These are phyloP conservation scores for Perognathus longimembris DNA, from an alignment of 2,113 vertebrate species.

Conservation along the genomic window DNA sequence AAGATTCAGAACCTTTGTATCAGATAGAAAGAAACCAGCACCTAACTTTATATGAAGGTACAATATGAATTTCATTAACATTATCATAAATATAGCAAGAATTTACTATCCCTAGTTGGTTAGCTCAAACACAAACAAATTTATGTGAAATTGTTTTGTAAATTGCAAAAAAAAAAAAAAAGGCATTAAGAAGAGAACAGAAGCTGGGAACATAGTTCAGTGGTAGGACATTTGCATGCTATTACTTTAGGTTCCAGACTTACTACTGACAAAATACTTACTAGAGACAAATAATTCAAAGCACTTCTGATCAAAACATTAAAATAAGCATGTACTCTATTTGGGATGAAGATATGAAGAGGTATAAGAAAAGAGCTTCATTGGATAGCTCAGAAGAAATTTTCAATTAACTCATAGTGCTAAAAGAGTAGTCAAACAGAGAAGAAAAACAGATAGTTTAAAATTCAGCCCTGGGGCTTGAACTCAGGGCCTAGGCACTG, in stretches of 20 bases:
- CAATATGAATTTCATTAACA: constrained; percentile 40
- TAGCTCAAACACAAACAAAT: constrained; percentile 51
- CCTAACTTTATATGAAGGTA: not conserved
- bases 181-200: constrained; percentile 3
- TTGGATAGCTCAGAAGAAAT: not conserved
- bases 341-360: not conserved
- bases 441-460: constrained; percentile 23
- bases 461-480: no score
- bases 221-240: no score
- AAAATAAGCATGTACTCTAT: constrained; percentile 56
- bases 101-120: constrained; percentile 33
- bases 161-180: not conserved
- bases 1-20: constrained; percentile 45
- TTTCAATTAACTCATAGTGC: constrained; percentile 34
- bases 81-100: constrained; percentile 48
- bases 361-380: constrained; percentile 16
- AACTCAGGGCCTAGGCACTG: no score
- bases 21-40: constrained; percentile 23
- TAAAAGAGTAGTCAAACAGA: not conserved
- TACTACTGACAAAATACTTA: not conserved
- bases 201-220: no score
- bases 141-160: constrained; percentile 46
- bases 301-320: constrained; percentile 46
- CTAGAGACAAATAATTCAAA: constrained; percentile 55
- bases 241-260: no score